phyloP scores from a whole-genome alignment of 2,888 invertebrate species.

The Lordiphosa fenestrarum region DNA sequence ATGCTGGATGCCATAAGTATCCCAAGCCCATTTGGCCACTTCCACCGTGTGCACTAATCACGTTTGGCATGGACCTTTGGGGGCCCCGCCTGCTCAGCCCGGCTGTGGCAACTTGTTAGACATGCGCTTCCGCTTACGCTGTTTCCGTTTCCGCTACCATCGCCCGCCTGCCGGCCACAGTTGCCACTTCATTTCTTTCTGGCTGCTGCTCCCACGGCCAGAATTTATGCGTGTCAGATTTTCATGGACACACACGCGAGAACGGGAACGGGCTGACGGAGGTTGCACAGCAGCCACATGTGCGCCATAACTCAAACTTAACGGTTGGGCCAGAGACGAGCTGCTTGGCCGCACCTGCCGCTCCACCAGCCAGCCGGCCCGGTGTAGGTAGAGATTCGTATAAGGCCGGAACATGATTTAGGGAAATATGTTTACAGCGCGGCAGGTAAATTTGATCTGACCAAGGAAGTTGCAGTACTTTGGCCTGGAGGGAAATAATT shows the following conservation, averaged over 20 bases:
- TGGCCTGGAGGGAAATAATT: constrained; percentile 22
- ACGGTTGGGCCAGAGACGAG: constrained; percentile 31
- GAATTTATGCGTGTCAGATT: constrained; percentile 70
- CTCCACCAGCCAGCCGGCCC: constrained; percentile 5
- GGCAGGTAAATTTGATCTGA: neutral
- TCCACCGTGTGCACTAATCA: constrained; percentile 51
- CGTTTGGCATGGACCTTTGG: constrained; percentile 34
- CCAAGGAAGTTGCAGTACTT: constrained; percentile 23
- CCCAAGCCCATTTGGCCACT: constrained; percentile 31
- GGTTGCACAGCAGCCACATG: constrained; percentile 57
- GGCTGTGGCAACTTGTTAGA: constrained; percentile 68
- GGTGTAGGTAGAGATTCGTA: constrained; percentile 4
- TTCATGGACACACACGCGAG: constrained; percentile 59
- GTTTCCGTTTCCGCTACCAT: constrained; percentile 61
- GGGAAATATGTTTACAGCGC: constrained; percentile 10
- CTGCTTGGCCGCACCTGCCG: constrained; percentile 45
- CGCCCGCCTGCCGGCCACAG: constrained; percentile 28
- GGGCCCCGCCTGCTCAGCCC: constrained; percentile 29
- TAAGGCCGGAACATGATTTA: constrained; percentile 20
- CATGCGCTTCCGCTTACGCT: constrained; percentile 65
- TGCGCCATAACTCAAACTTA: constrained; percentile 61
- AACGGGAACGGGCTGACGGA: constrained; percentile 8
- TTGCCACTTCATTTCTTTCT: constrained; percentile 30
- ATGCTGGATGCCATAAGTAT: constrained; percentile 6
- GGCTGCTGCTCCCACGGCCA: constrained; percentile 15